phyloP scores from a whole-genome alignment of 2,888 invertebrate genomes.

The Trichopoda pennipes region DNA sequence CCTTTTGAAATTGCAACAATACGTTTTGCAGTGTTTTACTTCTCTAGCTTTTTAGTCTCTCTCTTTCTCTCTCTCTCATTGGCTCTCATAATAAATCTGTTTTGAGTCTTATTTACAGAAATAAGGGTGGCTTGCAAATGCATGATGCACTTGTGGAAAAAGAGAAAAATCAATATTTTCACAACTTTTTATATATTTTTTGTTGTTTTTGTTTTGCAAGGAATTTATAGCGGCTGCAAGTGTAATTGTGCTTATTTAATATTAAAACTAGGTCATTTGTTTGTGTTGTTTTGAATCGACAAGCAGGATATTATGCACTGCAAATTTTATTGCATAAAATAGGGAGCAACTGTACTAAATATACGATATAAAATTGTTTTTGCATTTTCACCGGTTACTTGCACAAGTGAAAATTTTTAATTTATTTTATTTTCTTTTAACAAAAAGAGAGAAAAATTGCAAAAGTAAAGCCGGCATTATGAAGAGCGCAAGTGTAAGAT shows the following conservation, averaged over 20 bases:
- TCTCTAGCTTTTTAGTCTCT: not conserved
- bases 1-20: constrained; percentile 23
- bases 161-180: constrained; percentile 47
- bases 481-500: constrained; percentile 44
- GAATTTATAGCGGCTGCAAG: constrained; percentile 1
- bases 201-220: not conserved
- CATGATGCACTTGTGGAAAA: constrained; percentile 17
- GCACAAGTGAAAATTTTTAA: not conserved
- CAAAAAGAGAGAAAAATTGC: constrained; percentile 14
- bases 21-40: not conserved
- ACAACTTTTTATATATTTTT: constrained; percentile 5
- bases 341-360: constrained; percentile 66
- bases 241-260: not conserved
- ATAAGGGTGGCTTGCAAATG: constrained; percentile 23
- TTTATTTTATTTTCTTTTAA: no score
- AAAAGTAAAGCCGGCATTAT: constrained; percentile 42
- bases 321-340: constrained; percentile 55
- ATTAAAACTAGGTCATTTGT: constrained; percentile 57
- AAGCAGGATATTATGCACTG: constrained; percentile 26
- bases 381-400: constrained; percentile 53
- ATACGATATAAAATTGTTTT: constrained; percentile 31
- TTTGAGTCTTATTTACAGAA: not conserved
- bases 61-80: not conserved
- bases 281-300: constrained; percentile 4
- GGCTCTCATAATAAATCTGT: not conserved